Evolutionary conservation across 1,140 invertebrate genomes (phyloP), one percentile per base, ranked within the genome.

Genomic region (Pseudoatta argentina): DNA sequence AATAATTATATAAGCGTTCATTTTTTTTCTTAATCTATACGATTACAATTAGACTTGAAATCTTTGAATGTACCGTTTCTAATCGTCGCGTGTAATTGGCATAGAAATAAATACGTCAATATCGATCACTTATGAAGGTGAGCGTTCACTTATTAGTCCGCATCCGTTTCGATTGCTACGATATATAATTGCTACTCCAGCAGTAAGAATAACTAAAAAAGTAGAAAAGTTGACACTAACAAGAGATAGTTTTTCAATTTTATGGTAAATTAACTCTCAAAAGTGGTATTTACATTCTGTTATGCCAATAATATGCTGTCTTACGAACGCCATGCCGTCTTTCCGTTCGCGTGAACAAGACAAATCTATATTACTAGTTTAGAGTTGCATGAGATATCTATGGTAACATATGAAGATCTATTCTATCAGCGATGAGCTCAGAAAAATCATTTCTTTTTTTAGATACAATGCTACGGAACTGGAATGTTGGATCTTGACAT

Each of bases 61-160:
- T 48, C 16, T 48, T 64, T 3, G 21, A 48, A 66, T 16, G 2
- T 78, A 51, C 44, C 14, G 16, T 51, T 78, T 48, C 59, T 30
- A 44, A 16, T 27, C 59, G 10, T 30, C 8, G 21, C 16, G 16
- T 21, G 21, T 16, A 27, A 81, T 71, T 71, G 16, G 10, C 10
- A 2, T 21, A 27, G 16, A 55, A 57, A 66, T 39, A 71, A 71
- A 57, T 44, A 69, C 10, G 34, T 71, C 24, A 48, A 81, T 71
- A 71, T 59, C 16, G 21, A 81, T 81, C 78, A 71, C 30, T 69
- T 21, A 10, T 12, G 6, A 66, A 76, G 2, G 18, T 10, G 18
- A 51, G 24, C 34, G 21, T 61, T 78, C 21, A 81, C 51, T 71
- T 81, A 71, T 81, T 81, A 57, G 51, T 71, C 51, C 39, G 5